Conservation (phyloP, 2,113 vertebrate genomes). For the Mustelus asterias region DNA sequence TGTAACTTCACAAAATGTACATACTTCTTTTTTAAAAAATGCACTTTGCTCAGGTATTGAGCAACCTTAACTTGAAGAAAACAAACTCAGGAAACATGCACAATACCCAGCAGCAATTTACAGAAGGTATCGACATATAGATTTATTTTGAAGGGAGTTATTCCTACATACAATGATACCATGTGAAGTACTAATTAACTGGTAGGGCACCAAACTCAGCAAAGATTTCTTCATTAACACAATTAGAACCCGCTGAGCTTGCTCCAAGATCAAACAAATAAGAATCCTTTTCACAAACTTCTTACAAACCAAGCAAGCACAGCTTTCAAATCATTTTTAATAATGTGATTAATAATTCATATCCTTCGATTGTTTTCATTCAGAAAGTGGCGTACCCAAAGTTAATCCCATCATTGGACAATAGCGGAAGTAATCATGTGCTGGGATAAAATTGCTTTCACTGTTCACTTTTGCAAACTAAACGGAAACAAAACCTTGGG, state of each 20-base stretch:
- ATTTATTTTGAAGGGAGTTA: background rate
- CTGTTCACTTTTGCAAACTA: background rate
- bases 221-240: conserved; percentile 17
- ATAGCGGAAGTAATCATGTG: background rate
- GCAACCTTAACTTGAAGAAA: background rate
- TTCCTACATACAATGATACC: background rate
- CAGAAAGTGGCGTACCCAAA: background rate
- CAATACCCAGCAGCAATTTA: background rate
- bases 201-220: background rate
- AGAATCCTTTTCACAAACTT: background rate
- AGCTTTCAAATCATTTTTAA: background rate
- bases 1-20: background rate
- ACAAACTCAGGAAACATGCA: background rate
- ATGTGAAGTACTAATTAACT: background rate
- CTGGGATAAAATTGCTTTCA: background rate
- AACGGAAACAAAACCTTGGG: background rate
- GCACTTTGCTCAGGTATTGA: background rate
- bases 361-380: background rate
- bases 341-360: background rate
- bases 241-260: conserved; percentile 15
- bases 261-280: background rate
- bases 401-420: background rate
- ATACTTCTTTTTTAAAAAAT: background rate
- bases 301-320: background rate
- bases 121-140: background rate